Evolutionary conservation across 1,140 invertebrate genomes (phyloP).

Genomic region (Drosophila kohkoa): DNA sequence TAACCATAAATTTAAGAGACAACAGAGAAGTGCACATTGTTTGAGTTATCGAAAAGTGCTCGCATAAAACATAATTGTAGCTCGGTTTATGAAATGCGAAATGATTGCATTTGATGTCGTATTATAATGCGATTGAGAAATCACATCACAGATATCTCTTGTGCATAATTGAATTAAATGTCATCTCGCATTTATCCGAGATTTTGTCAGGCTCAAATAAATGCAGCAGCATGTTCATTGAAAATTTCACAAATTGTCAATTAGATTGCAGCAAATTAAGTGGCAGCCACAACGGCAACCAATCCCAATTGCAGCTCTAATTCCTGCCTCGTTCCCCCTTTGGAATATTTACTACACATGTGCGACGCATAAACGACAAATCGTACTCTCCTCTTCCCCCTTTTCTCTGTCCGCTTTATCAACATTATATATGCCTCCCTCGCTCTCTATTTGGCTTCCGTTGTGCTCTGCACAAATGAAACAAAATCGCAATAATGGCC

Average conservation of each 20-base stretch:
- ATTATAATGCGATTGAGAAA: not conserved
- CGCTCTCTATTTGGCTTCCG: slow-evolving; percentile 4
- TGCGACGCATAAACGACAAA: slow-evolving; percentile 33
- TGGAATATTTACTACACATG: slow-evolving; percentile 53
- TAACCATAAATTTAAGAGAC: slow-evolving; percentile 67
- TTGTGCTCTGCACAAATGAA: slow-evolving; percentile 48
- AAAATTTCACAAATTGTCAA: slow-evolving; percentile 54
- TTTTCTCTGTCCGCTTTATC: not conserved
- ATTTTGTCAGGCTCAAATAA: slow-evolving; percentile 21
- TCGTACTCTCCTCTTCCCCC: slow-evolving; percentile 11
- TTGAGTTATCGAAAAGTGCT: slow-evolving; percentile 49
- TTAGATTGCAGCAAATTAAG: slow-evolving; percentile 49
- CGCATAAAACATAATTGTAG: slow-evolving; percentile 77
- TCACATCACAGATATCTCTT: not conserved
- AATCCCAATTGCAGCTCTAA: not conserved
- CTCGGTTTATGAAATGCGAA: slow-evolving; percentile 55
- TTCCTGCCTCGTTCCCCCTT: not conserved
- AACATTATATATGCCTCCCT: slow-evolving; percentile 37
- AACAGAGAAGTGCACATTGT: slow-evolving; percentile 45
- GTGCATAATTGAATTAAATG: not conserved
- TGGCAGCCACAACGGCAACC: slow-evolving; percentile 11
- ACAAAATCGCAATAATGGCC: slow-evolving; percentile 74
- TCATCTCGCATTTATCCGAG: not conserved
- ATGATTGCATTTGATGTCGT: slow-evolving; percentile 6
- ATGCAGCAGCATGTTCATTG: slow-evolving; percentile 35